A percentile compares a stretch with the other conserved stretches of the same genome.
Evolutionary conservation across 2,888 invertebrate species (phyloP).

Genomic region (Trichacis sp.): DNA sequence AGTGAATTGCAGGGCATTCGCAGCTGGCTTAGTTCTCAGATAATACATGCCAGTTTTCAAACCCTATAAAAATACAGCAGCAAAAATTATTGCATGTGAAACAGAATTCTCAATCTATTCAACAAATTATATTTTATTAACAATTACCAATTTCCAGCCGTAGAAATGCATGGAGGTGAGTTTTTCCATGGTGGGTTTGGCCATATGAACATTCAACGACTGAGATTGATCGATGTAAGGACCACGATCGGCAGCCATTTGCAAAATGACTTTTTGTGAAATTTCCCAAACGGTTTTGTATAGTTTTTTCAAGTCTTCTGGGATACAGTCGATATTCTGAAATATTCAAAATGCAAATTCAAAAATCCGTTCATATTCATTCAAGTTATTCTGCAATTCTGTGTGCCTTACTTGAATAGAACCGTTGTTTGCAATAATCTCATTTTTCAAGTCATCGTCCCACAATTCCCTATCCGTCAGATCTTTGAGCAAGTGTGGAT

Average conservation of each 20-base stretch:
- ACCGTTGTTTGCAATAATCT: constrained; percentile 90
- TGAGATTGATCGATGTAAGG: constrained; percentile 99
- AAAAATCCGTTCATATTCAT: too few species aligned
- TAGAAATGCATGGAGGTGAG: constrained; percentile 98
- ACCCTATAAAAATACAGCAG: constrained; percentile 76
- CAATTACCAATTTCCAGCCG: constrained; percentile 89
- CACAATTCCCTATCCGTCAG: constrained; percentile 91
- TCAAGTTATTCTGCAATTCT: too few species aligned
- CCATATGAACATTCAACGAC: constrained; percentile 97
- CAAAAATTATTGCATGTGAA: too few species aligned
- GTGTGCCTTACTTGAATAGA: constrained; percentile 89
- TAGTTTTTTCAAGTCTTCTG: constrained; percentile 84
- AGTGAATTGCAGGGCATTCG: constrained; percentile 96
- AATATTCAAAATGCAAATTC: background rate
- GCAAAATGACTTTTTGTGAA: constrained; percentile 89
- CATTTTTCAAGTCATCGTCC: constrained; percentile 96
- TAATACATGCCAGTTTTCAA: constrained; percentile 99
- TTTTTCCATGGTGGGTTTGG: constrained; percentile 92
- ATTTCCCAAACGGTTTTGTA: constrained; percentile 99
- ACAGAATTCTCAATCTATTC: too few species aligned
- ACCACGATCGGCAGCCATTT: constrained; percentile 98
- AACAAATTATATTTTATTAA: too few species aligned
- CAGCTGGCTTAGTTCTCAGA: constrained; percentile 94
- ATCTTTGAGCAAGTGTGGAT: constrained; percentile 94
- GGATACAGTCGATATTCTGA: constrained; percentile 84